These are phyloP conservation scores for Sphaeridia pumilis DNA, from an alignment of 2,888 invertebrate species.

Conservation along the genomic window DNA sequence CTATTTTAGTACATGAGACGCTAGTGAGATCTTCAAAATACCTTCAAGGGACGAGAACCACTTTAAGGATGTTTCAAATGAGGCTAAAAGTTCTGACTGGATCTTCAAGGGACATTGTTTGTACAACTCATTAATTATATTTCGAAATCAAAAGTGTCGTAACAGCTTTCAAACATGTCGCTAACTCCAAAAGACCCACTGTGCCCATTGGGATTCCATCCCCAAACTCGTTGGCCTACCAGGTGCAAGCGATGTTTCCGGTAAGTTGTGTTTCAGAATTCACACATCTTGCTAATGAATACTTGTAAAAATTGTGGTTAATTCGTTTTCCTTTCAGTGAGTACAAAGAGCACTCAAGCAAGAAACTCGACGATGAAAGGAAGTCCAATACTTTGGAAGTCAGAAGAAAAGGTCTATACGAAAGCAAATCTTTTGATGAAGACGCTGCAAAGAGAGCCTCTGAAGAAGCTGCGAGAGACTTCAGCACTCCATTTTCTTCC, in stretches of 20 bases:
- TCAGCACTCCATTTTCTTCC: constrained; percentile 35
- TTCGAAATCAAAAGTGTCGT: too few species aligned
- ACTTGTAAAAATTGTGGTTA: too few species aligned
- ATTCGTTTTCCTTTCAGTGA: constrained; percentile 47
- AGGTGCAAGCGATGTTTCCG: constrained; percentile 85
- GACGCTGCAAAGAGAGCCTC: background rate
- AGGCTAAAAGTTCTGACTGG: too few species aligned
- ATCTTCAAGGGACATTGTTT: too few species aligned
- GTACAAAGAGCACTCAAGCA: constrained; percentile 77
- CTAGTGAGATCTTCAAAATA: too few species aligned
- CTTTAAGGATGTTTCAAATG: too few species aligned
- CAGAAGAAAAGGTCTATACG: background rate
- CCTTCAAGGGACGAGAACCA: too few species aligned
- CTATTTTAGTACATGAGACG: too few species aligned
- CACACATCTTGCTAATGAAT: too few species aligned
- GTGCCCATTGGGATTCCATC: constrained; percentile 85
- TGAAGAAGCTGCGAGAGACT: constrained; percentile 25
- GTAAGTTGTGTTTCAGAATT: too few species aligned
- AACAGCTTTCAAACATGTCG: too few species aligned
- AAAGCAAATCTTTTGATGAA: background rate
- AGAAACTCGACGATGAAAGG: constrained; percentile 50
- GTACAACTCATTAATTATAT: too few species aligned
- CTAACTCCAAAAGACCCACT: constrained; percentile 62
- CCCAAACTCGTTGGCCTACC: constrained; percentile 87
- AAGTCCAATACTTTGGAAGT: constrained; percentile 46